Percentiles rank a stretch among this genome's conserved stretches.
Conservation (phyloP, 2,113 vertebrate species). For the Erpornis zantholeuca region DNA sequence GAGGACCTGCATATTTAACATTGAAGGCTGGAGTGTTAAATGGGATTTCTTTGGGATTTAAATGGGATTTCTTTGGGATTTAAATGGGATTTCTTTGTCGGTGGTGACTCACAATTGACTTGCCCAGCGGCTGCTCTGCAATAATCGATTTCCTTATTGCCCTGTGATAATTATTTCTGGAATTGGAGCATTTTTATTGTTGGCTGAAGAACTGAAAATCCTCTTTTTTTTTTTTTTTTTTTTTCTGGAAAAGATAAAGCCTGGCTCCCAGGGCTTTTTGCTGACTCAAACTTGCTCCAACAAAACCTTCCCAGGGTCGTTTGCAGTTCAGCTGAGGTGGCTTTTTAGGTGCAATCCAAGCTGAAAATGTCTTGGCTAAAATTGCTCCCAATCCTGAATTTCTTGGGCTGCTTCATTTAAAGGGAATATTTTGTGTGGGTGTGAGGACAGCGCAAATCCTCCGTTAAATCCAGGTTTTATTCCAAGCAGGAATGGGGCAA, state of each 20-base stretch:
- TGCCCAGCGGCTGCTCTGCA: background rate
- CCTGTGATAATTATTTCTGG: background rate
- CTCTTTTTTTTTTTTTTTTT: background rate
- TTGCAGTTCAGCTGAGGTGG: background rate
- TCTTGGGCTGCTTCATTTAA: background rate
- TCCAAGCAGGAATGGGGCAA: background rate
- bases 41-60: background rate
- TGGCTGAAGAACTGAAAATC: background rate
- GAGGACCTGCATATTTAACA: background rate
- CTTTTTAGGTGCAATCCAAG: background rate
- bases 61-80: background rate
- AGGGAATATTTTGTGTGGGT: background rate
- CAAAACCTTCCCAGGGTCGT: background rate
- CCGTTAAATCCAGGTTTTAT: background rate
- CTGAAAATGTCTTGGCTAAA: background rate
- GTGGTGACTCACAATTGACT: background rate
- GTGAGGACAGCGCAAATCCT: rapidly evolving
- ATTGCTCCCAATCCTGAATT: background rate
- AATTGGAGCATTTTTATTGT: background rate
- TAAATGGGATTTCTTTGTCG: background rate
- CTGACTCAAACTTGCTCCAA: background rate
- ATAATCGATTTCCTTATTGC: background rate
- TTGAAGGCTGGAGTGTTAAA: background rate
- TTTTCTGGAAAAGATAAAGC: background rate
- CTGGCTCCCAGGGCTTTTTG: background rate